phyloP scores from a whole-genome alignment of 2,113 vertebrate genomes.

The Suricata suricatta region DNA sequence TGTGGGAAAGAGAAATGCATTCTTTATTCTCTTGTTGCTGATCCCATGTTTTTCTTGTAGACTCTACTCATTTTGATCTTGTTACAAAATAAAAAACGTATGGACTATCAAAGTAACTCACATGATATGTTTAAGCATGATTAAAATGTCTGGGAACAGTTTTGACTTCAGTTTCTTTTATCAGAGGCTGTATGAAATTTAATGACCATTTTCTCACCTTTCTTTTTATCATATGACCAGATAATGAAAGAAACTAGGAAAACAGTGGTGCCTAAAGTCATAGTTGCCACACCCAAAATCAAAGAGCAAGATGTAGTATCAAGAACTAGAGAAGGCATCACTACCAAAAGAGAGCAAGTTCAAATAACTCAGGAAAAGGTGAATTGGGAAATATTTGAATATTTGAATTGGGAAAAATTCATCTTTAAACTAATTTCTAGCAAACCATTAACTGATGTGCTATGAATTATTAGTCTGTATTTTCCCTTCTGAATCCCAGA shows the following conservation, averaged over 20 bases:
- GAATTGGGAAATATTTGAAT: conserved; percentile 50
- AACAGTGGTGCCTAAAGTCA: conserved; percentile 84
- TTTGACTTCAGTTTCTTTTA: conserved; percentile 8
- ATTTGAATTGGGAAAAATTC: background rate
- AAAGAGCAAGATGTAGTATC: conserved; percentile 84
- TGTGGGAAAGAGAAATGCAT: background rate
- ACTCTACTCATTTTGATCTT: background rate
- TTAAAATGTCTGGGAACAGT: conserved; percentile 23
- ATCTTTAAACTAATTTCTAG: conserved; percentile 60
- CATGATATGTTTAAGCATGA: background rate
- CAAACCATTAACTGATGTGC: conserved; percentile 52
- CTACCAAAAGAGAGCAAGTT: conserved; percentile 82
- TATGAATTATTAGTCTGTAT: conserved; percentile 62
- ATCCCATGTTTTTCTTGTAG: background rate
- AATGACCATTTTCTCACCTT: conserved; percentile 56
- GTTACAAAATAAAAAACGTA: background rate
- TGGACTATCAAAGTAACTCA: background rate
- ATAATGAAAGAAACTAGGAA: conserved; percentile 86
- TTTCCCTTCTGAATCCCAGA: conserved; percentile 50
- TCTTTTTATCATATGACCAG: conserved; percentile 79
- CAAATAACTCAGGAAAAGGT: conserved; percentile 87
- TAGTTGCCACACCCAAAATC: conserved; percentile 84
- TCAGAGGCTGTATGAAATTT: conserved; percentile 30
- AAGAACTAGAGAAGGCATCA: conserved; percentile 84
- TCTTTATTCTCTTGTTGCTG: background rate